Evolutionary conservation across 1,140 invertebrate species (phyloP), one percentile per base, ranked within the genome.

Genomic region (Drosophila lini): DNA sequence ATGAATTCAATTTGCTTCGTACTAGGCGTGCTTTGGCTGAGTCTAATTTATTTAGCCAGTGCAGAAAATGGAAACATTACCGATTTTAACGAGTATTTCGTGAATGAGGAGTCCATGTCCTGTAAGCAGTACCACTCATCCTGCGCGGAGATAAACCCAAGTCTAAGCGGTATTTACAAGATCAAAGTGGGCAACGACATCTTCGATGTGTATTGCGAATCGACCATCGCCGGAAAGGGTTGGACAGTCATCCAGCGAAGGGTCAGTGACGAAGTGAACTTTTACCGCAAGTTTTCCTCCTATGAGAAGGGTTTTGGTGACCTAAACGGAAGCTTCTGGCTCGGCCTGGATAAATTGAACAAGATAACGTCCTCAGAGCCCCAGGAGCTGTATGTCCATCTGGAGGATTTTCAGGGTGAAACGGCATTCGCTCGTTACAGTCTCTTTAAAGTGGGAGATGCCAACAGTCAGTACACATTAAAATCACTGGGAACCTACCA

Each of bases 201-300:
- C 15, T n/a, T 48, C 25, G 25, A 48, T n/a, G 45, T 48, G 15
- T 48, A 16, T n/a, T 48, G 45, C 45, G 45, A 48, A 10, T 28
- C 25, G 0, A 48, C 25, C 15, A 48, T 48, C n/a, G 47, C 25
- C 25, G 47, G 25, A 2, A 48, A 1, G 15, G 28, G 25, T 0
- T 48, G 47, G 25, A 48, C 47, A 0, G 47, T 48, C 5, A 6
- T 48, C 15, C 47, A 48, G 25, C 9, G 25, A 16, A 16, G 25
- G 31, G 25, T 48, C 15, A 48, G 25, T 16, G n/a, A 48, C 15
- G 25, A 48, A 48, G 25, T 48, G 1, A 48, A 48, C n/a, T 48
- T 48, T 48, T 48, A 31, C 3, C 47, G 47, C 2, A 48, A 31
- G 25, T 48, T 48, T 48, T 16, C 47, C 4, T n/a, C 25, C 5